These are phyloP conservation scores for Bothrops jararaca DNA, from an alignment of 2,113 vertebrate species.

Conservation along the genomic window DNA sequence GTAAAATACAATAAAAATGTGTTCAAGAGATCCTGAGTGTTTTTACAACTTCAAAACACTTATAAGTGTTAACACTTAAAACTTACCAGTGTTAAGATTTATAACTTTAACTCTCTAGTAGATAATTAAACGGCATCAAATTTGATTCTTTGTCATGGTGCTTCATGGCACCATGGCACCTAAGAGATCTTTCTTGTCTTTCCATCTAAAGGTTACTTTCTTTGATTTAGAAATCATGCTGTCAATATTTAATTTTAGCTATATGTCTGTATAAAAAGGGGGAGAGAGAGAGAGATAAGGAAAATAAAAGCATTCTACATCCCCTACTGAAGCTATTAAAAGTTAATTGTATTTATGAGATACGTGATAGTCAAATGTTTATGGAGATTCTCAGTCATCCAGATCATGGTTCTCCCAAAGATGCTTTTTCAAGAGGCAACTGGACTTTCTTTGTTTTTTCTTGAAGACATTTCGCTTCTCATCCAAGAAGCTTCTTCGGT, in stretches of 20 bases:
- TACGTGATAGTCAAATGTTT: not conserved
- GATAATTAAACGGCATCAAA: not conserved
- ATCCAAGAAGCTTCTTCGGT: no score
- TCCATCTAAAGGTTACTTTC: not conserved
- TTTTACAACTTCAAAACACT: not conserved
- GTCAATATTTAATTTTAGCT: not conserved
- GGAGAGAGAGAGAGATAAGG: not conserved
- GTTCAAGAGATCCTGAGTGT: not conserved
- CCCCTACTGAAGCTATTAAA: not conserved
- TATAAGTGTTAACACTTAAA: not conserved
- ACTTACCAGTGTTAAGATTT: not conserved
- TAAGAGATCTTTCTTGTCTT: not conserved
- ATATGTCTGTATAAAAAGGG: not conserved
- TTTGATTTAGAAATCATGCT: not conserved
- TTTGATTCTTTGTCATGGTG: not conserved
- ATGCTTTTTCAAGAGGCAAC: no score
- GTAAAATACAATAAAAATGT: not conserved
- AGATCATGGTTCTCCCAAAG: no score
- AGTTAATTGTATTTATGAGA: not conserved
- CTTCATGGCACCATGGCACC: not conserved
- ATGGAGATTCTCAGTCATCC: no score
- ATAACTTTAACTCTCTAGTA: not conserved
- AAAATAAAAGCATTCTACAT: not conserved
- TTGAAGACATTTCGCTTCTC: no score
- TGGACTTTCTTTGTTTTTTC: no score